Conservation (phyloP, 2,797 vertebrate species). For the Phalanger gymnotis region DNA sequence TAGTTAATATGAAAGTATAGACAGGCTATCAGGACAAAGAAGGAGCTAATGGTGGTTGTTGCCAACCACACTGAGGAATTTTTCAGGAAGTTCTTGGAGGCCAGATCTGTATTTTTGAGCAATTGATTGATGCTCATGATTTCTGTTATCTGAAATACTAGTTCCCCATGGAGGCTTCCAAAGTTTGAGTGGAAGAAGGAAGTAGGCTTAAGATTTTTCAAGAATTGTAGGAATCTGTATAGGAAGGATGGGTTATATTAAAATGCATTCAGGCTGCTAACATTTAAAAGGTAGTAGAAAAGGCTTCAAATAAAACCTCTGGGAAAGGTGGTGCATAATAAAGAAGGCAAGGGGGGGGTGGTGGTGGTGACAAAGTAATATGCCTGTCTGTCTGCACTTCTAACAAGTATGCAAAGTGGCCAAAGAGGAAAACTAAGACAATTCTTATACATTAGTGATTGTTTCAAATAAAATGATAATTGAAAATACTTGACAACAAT, state of each 20-base stretch:
- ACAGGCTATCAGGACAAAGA: slow-evolving; percentile 46
- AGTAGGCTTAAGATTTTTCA: not conserved
- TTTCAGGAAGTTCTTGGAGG: not conserved
- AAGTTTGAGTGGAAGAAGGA: not conserved
- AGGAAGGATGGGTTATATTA: slow-evolving; percentile 23
- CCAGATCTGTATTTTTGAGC: slow-evolving; percentile 36
- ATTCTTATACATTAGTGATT: not conserved
- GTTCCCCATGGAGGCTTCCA: slow-evolving; percentile 30
- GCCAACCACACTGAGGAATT: not conserved
- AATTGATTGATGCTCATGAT: slow-evolving; percentile 8
- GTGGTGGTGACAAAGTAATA: slow-evolving; percentile 20
- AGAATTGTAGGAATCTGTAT: not conserved
- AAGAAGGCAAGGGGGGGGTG: slow-evolving; percentile 18
- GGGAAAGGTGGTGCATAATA: slow-evolving; percentile 11
- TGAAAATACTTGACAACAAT: not conserved
- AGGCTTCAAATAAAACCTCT: slow-evolving; percentile 48
- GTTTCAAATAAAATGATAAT: not conserved
- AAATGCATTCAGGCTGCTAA: slow-evolving; percentile 15
- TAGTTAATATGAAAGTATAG: slow-evolving; percentile 46
- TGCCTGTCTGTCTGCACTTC: slow-evolving; percentile 39
- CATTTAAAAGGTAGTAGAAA: slow-evolving; percentile 42
- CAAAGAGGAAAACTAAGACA: not conserved
- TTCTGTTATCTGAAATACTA: slow-evolving; percentile 35
- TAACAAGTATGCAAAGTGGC: slow-evolving; percentile 21
- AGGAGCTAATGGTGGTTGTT: slow-evolving; percentile 20